Percentiles rank a stretch among this genome's conserved stretches.
phyloP scores from a whole-genome alignment of 2,888 invertebrate species.

The Bellardia bayeri region DNA sequence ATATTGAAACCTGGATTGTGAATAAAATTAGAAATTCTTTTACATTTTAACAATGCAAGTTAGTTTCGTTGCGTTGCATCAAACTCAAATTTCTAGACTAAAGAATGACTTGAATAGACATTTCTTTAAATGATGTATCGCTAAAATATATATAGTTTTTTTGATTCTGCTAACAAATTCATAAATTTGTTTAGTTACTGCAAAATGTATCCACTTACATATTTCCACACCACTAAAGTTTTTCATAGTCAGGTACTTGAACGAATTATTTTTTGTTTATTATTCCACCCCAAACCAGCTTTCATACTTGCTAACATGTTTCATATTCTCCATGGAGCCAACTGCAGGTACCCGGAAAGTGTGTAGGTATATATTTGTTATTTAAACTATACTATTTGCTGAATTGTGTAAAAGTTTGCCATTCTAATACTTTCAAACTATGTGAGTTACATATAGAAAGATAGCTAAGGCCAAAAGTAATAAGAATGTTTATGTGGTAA shows the following conservation, averaged over 20 bases:
- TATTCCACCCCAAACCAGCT: background rate
- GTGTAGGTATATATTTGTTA: no score
- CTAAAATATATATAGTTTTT: no score
- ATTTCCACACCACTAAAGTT: background rate
- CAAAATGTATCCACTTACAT: background rate
- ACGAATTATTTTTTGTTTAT: conserved; percentile 42
- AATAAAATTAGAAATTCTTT: no score
- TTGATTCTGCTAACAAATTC: background rate
- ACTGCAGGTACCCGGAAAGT: no score
- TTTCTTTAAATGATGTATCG: no score
- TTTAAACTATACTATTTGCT: background rate
- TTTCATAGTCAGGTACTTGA: conserved; percentile 36
- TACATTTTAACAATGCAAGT: no score
- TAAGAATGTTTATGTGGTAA: background rate
- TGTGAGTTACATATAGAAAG: background rate
- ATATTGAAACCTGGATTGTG: no score
- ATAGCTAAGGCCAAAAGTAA: no score
- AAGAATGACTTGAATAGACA: no score
- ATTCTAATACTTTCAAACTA: background rate
- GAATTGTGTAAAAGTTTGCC: conserved; percentile 15
- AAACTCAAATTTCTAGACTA: no score
- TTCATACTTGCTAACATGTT: background rate
- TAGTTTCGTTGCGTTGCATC: no score
- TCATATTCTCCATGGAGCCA: background rate
- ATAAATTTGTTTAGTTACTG: background rate